Base-by-base conservation (phyloP, 2,888 invertebrate species). In the Cosmorhoe ocellata region DNA sequence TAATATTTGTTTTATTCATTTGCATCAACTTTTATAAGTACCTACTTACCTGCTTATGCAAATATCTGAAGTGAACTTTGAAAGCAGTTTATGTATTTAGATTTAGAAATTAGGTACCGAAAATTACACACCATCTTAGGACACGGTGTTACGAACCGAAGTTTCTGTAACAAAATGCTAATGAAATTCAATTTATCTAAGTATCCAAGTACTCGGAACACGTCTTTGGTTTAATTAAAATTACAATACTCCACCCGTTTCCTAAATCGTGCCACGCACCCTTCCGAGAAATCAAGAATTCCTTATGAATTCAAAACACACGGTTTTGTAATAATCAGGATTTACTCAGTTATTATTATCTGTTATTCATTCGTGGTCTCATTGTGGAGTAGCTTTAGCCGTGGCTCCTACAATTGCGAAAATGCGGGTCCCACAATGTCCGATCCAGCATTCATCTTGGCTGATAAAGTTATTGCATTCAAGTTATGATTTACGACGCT, bases 401-500 rank as follows among this genome's bases (percentile, higher is more conserved):
- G 22, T 31, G 28, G 42, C 46, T 52, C 66, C 71, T 67, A 78
- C 76, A 72, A 78, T 78, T 79, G 80, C 78, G 74, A 76, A 69
- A 62, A 62, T 59, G 59, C 57, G 38, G 44, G 48, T 52, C 54
- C 59, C 61, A 59, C 51, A 44, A 49, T 57, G 41, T 42, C 28
- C 31, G 2, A 24, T 24, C 24, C 42, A 40, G 43, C 34, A 42
- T 51, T 40, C 45, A 43, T 34, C 51, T 61, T 59, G 55, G 52
- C 61, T 67, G 70, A 78, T 77, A 76, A 64, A 76, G 73, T 76
- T 69, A 67, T 74, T 73, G 72, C 73, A 79, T 71, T 80, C 75
- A 47, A 82, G 84, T 81, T 84, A 84, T 84, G 82, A 83, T 81
- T 79, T 81, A 77, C 74, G 69, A 67, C 62, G 56, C 58, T 84